Evolutionary conservation across 2,888 invertebrate species (phyloP).

Genomic region (Griposia aprilina): DNA sequence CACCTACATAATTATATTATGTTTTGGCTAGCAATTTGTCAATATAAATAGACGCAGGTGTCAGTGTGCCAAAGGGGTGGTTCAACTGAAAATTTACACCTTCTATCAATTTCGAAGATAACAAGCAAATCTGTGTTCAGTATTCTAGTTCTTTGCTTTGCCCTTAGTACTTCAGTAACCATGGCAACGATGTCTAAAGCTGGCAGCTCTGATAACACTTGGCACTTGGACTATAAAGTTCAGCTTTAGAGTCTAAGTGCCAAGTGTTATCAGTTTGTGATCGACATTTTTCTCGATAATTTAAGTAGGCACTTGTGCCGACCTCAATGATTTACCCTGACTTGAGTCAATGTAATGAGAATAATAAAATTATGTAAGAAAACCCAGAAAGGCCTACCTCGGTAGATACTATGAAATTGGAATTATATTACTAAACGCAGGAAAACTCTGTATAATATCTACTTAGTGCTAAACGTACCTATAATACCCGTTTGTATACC

Average conservation of each 20-base stretch:
- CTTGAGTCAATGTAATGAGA: slow-evolving; percentile 13
- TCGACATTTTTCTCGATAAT: slow-evolving; percentile 22
- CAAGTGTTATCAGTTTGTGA: slow-evolving; percentile 1
- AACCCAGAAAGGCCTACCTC: not conserved
- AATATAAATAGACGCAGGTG: slow-evolving; percentile 28
- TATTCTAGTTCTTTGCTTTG: not conserved
- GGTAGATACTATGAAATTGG: not conserved
- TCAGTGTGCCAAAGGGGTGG: not conserved
- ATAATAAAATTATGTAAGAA: not conserved
- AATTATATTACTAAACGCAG: not conserved
- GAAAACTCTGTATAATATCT: not conserved
- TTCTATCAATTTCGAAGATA: not conserved
- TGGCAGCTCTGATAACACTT: not conserved
- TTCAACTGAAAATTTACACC: not conserved
- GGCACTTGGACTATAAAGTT: too few relatives aligned
- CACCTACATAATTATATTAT: not conserved
- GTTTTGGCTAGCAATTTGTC: slow-evolving; percentile 9
- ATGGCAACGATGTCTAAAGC: not conserved
- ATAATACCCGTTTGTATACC: not conserved
- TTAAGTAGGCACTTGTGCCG: slow-evolving; percentile 22
- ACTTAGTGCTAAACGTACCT: not conserved
- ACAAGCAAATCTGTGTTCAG: not conserved
- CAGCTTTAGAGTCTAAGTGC: not conserved
- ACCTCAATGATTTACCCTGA: not conserved
- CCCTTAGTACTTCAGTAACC: not conserved